Evolutionary conservation across 2,888 invertebrate genomes (phyloP), one percentile per base, ranked within the genome.

Genomic region (Lasioglossum morio): DNA sequence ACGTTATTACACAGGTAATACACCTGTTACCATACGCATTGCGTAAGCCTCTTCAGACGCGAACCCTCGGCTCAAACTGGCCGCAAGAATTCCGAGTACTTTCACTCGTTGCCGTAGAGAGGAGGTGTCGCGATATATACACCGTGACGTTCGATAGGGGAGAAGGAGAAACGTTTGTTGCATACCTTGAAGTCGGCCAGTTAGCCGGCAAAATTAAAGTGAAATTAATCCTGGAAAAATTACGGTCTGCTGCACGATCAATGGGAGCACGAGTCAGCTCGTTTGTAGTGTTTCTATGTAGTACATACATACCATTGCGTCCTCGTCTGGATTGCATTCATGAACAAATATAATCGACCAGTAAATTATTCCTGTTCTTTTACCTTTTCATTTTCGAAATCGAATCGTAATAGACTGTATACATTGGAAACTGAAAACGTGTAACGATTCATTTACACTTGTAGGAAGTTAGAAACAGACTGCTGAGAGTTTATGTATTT

Each of bases 41-140:
- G 91, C 92, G 92, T 91, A 92, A 92, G 84, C 87, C 85, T 78
- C 80, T 85, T 89, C 85, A 81, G 85, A 83, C 87, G 87, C 86
- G 85, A 82, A 87, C 89, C 84, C 88, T 78, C 82, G 84, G 86
- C 85, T 84, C 88, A 87, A 89, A 89, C 92, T 91, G 91, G 90
- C 91, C 91, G 91, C 90, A 92, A 92, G 92, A 93, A 93, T 93
- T 94, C 93, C 92, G 88, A 87, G 90, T 92, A 94, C 94, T 94
- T 94, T 94, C 94, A 94, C 94, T 94, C 91, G 86, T 83, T 79
- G 86, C 81, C 86, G 87, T 79, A 88, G 82, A 81, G 87, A 87
- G 86, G 85, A 89, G 89, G 89, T 89, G 88, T 88, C 88, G 76
- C 90, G 89, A 84, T 73, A 48, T 43, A 57, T 72, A 48, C 53